phyloP scores from a whole-genome alignment of 2,888 invertebrate genomes.

The Ganaspis brasiliensis region DNA sequence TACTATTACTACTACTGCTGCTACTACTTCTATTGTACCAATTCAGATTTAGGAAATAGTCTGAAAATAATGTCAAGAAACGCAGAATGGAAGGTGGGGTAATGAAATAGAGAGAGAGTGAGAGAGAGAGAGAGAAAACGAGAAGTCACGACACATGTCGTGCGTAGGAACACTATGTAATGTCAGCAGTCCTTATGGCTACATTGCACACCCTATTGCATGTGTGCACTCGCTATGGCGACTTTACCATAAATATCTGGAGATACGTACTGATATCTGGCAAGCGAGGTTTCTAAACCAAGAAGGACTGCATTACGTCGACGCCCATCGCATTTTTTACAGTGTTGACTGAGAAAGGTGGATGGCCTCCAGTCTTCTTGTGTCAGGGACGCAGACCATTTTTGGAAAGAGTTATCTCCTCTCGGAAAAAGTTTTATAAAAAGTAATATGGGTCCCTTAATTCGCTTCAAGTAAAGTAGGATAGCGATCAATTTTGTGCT shows the following conservation, averaged over 20 bases:
- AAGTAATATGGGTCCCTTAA: background rate
- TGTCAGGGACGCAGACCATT: slow-evolving; percentile 28
- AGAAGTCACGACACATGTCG: slow-evolving; percentile 76
- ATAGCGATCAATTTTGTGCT: background rate
- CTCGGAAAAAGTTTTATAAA: background rate
- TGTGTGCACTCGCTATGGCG: slow-evolving; percentile 45
- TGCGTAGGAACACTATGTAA: slow-evolving; percentile 74
- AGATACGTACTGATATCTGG: slow-evolving; percentile 37
- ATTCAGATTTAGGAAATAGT: too few relatives aligned
- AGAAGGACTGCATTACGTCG: slow-evolving; percentile 30
- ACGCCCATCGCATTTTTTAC: slow-evolving; percentile 16
- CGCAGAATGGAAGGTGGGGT: background rate
- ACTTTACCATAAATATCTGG: slow-evolving; percentile 56
- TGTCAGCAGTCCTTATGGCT: slow-evolving; percentile 64
- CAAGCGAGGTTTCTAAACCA: slow-evolving; percentile 21
- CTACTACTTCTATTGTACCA: too few relatives aligned
- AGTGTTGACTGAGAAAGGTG: slow-evolving; percentile 24
- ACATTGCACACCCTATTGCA: slow-evolving; percentile 42
- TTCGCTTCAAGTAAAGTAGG: background rate
- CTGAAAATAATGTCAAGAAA: slow-evolving; percentile 12
- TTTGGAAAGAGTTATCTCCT: slow-evolving; percentile 28
- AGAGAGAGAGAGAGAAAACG: slow-evolving; percentile 45
- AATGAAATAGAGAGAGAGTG: slow-evolving; percentile 59
- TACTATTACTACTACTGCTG: too few relatives aligned
- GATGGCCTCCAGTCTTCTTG: slow-evolving; percentile 24